These are phyloP conservation scores for Bombycilla garrulus DNA, from an alignment of 2,113 vertebrate genomes.

Conservation along the genomic window DNA sequence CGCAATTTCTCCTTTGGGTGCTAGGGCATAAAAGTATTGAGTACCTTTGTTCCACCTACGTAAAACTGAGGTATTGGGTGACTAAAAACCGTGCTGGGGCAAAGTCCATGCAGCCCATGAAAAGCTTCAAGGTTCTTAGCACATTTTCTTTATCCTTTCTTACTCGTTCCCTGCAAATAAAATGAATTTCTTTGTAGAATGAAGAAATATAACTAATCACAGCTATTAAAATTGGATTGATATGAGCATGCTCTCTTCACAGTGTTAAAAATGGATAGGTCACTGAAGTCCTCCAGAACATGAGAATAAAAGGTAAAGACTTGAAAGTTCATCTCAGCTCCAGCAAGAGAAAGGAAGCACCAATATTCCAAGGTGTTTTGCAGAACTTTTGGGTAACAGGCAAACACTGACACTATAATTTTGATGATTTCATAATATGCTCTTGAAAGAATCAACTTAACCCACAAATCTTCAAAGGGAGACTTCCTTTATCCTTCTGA, in stretches of 20 bases:
- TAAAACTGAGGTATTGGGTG: background rate
- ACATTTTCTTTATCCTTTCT: background rate
- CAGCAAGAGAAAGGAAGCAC: background rate
- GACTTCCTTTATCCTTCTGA: background rate
- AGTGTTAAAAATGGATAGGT: background rate
- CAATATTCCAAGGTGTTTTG: constrained; percentile 23
- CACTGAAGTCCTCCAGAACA: background rate
- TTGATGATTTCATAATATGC: background rate
- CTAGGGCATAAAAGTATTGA: background rate
- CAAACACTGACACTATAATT: constrained; percentile 12
- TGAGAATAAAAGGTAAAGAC: background rate
- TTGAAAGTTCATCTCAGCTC: background rate
- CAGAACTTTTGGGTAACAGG: background rate
- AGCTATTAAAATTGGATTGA: constrained; percentile 8
- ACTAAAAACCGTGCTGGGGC: background rate
- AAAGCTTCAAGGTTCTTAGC: background rate
- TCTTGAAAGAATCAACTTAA: background rate
- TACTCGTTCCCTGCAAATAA: background rate
- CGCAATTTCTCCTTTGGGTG: background rate
- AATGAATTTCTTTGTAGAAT: background rate
- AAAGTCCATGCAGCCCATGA: background rate
- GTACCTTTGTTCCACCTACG: background rate
- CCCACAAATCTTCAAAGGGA: background rate
- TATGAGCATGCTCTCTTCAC: background rate
- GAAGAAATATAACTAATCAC: constrained; percentile 7